Evolutionary conservation across 2,797 vertebrate genomes (phyloP).

Genomic region (Lateolabrax maculatus): DNA sequence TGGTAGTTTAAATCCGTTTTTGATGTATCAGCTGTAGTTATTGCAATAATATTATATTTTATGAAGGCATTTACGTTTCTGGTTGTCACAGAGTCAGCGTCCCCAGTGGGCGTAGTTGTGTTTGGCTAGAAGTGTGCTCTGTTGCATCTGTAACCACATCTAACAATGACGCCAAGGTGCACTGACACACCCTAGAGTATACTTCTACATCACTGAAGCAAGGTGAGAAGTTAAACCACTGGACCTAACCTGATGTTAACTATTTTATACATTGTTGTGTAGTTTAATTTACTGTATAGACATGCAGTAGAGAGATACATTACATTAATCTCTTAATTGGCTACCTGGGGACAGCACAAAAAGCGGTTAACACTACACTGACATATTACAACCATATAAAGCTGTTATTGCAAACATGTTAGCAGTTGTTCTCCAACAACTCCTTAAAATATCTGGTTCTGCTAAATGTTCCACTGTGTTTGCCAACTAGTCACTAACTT

Average conservation of each 20-base stretch:
- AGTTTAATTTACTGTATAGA: background rate
- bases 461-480: background rate
- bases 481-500: background rate
- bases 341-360: too few relatives aligned
- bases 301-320: background rate
- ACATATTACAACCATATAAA: too few relatives aligned
- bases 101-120: too few relatives aligned
- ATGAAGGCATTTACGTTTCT: too few relatives aligned
- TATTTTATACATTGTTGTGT: background rate
- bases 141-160: background rate
- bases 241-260: too few relatives aligned
- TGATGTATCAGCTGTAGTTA: background rate
- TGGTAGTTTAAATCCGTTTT: slow-evolving; percentile 12
- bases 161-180: background rate
- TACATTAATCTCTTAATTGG: too few relatives aligned
- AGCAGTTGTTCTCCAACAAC: background rate
- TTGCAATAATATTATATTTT: background rate
- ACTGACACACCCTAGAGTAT: too few relatives aligned
- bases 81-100: background rate
- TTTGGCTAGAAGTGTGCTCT: background rate
- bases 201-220: background rate
- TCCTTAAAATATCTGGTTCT: background rate
- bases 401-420: background rate
- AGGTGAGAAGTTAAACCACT: background rate
- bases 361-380: too few relatives aligned